These are phyloP conservation scores for Podiceps cristatus DNA, from an alignment of 2,113 vertebrate genomes.

Conservation along the genomic window DNA sequence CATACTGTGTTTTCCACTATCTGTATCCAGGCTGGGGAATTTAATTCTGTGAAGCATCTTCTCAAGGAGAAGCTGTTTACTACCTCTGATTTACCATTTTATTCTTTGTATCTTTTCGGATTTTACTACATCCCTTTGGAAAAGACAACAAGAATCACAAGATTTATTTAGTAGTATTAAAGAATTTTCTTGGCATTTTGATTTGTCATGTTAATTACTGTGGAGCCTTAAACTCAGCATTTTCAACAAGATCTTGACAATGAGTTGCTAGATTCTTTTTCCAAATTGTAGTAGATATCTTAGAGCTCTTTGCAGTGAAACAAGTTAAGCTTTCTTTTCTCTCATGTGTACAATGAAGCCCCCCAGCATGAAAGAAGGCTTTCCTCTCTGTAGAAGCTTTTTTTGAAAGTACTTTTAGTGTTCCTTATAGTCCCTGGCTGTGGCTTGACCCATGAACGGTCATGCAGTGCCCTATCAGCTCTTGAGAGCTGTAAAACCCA, in stretches of 20 bases:
- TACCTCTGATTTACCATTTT: not conserved
- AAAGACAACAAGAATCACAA: not conserved
- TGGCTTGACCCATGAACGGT: not conserved
- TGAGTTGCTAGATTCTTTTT: not conserved
- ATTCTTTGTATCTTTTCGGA: not conserved
- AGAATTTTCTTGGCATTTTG: not conserved
- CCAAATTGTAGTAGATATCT: not conserved
- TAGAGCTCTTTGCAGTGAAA: not conserved
- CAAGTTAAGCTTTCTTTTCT: not conserved
- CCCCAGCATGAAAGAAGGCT: not conserved
- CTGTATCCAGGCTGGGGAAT: not conserved
- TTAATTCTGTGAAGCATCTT: not conserved
- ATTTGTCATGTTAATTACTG: not conserved
- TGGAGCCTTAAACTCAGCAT: not conserved
- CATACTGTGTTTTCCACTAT: not conserved
- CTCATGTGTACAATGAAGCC: fast-evolving
- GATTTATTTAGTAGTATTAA: not conserved
- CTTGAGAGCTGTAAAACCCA: not conserved
- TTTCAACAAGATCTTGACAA: not conserved
- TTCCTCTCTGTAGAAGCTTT: not conserved
- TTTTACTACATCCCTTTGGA: not conserved
- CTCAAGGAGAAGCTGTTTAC: not conserved
- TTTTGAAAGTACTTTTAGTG: not conserved
- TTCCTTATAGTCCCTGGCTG: not conserved
- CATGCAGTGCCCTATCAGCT: not conserved